Evolutionary conservation across 2,888 invertebrate species (phyloP).

Genomic region (Minunthozetes semirufus): DNA sequence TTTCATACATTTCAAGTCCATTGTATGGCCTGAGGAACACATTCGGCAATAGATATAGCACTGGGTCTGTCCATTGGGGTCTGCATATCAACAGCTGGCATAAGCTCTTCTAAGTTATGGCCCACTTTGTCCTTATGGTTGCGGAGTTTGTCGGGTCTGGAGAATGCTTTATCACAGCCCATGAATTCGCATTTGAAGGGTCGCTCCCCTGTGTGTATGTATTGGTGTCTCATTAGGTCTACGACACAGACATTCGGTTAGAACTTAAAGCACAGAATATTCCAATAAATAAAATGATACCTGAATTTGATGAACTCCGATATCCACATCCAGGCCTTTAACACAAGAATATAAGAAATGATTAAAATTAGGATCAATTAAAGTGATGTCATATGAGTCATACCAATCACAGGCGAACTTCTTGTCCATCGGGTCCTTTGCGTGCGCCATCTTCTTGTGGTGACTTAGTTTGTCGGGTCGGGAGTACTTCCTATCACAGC

Average conservation of each 20-base stretch:
- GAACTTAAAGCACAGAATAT: background rate
- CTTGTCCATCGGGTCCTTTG: background rate
- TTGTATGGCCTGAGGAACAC: conserved; percentile 12
- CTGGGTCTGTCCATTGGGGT: background rate
- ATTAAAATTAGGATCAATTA: too few species aligned
- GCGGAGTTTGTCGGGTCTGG: conserved; percentile 14
- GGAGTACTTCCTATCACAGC: conserved; percentile 33
- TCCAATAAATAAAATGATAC: background rate
- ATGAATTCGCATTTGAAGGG: conserved; percentile 18
- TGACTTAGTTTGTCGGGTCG: conserved; percentile 35
- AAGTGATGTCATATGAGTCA: too few species aligned
- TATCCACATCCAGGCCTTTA: conserved; percentile 19
- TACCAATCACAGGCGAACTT: conserved; percentile 19
- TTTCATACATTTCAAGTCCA: conserved; percentile 11
- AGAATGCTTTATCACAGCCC: conserved; percentile 7
- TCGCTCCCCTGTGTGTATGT: conserved; percentile 5
- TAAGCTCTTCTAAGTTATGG: conserved; percentile 10
- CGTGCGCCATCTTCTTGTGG: conserved; percentile 26
- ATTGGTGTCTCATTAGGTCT: conserved; percentile 5
- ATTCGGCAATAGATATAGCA: conserved; percentile 7
- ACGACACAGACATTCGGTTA: too few species aligned
- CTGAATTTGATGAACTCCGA: background rate
- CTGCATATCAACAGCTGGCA: too few species aligned
- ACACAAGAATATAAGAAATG: too few species aligned
- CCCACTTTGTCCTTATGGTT: conserved; percentile 17